phyloP scores from a whole-genome alignment of 2,797 vertebrate genomes.

The Tachyglossus aculeatus region DNA sequence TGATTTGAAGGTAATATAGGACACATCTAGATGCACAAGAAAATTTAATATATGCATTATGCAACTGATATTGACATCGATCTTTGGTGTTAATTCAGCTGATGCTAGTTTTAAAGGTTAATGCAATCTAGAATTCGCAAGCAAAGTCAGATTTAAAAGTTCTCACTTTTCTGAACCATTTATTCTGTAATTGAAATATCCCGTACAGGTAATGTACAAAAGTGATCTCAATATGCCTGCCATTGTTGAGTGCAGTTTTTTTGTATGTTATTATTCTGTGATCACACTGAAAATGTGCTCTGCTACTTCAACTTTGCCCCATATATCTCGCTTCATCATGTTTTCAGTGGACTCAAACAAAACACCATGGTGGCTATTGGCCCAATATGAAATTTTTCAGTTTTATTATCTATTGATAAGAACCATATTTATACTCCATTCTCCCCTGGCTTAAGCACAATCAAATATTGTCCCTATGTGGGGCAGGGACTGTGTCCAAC shows the following conservation, averaged over 20 bases:
- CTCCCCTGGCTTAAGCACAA: not conserved
- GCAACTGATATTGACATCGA: constrained; percentile 35
- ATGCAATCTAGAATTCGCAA: not conserved
- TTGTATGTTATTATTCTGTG: not conserved
- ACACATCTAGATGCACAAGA: constrained; percentile 12
- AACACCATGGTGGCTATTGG: not conserved
- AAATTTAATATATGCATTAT: constrained; percentile 4
- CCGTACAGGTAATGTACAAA: not conserved
- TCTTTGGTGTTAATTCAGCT: constrained; percentile 26
- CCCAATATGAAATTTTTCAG: not conserved
- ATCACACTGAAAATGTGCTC: not conserved
- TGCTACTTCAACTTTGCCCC: not conserved
- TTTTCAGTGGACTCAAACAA: not conserved
- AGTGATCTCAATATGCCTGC: no score
- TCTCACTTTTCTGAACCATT: constrained; percentile 12
- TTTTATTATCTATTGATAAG: not conserved
- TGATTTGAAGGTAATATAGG: constrained; percentile 38
- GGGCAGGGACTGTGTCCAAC: no score
- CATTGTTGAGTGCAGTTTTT: not conserved
- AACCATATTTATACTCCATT: not conserved
- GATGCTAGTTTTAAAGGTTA: constrained; percentile 25
- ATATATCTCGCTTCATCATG: not conserved
- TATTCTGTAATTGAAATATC: not conserved
- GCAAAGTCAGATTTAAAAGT: constrained; percentile 23
- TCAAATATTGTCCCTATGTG: no score